Base-by-base conservation (phyloP, 2,888 invertebrate genomes). In the Phalera bucephala region DNA sequence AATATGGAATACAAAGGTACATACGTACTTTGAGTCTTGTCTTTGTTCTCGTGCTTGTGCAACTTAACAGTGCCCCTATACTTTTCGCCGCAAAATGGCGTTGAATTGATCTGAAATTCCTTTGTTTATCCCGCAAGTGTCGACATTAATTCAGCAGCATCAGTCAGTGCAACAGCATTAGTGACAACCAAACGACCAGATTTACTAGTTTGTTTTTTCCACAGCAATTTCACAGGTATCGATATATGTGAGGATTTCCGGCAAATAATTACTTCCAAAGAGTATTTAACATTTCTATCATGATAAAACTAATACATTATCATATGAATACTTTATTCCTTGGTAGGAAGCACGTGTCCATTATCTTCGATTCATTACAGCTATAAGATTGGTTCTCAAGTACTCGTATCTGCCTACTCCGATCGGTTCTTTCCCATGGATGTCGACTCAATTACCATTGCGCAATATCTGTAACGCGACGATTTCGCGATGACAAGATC, bases 381-480 rank as follows among this genome's bases (percentile, higher is more conserved):
- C 2, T 27, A 3, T 27, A 14, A 14, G 14, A 27, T 27, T n/a
- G 14, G 14, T 14, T 27, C 27, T 9, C 27, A 27, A 12, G n/a
- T n/a, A n/a, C n/a, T n/a, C n/a, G 27, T 26, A 4, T 33, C 14
- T 32, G 26, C 33, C 14, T 21, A 37, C 33, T 49, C 33, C 29
- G 31, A 32, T 46, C 30, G 37, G 35, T 35, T 47, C 31, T 39
- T 45, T 57, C 48, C 37, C 44, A 49, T 49, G 40, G 34, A 37
- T 5, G 5, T 17, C 5, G 42, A 42, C 8, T 14, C 33, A 41
- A 38, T 47, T 43, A 39, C 40, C 40, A 45, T 56, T 52, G 45
- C 48, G 44, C 53, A 54, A 53, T 44, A 47, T 36, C 35, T 49
- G 52, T 49, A 53, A 62, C 48, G 31, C 49, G 31, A 13, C 37